Base-by-base conservation (phyloP, 2,113 vertebrate genomes). In the Larimichthys crocea region DNA sequence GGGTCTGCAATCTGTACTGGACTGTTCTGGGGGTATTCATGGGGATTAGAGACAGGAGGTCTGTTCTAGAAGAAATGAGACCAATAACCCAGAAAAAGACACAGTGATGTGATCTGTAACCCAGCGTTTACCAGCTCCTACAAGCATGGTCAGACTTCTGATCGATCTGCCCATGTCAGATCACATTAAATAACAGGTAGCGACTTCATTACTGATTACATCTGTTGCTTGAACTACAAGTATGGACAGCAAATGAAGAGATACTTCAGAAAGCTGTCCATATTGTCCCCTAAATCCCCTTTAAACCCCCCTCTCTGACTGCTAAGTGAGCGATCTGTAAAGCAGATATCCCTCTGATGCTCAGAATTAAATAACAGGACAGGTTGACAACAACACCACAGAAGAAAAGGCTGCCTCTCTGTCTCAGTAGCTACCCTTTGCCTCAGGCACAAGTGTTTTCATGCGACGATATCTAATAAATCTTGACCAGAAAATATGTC, bases 1-100 rank as follows among this genome's bases (percentile, higher is more conserved):
- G 67, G 31, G 5, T 35, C 31, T 46, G 35, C 35, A 40, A 40
- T 40, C 35, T 40, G 35, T 40, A 40, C 26, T 64, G 80, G 63
- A 67, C 64, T 74, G 71, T 60, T 84, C 17, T 84, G 80, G 77
- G 73, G 86, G 72, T 76, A 50, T 84, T 80, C 61, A 42, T 24
- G 29, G 46, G 87, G 90, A 90, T 92, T 91, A 92, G 5, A 78
- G 46, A 70, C 31, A 82, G 59, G 60, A 84, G 42, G 59, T 59
- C 73, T 59, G 73, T 19, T 70, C 15, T 3, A 60, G 14, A 76
- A 61, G n/a, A 56, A 83, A 80, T 44, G 20, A 82, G 55, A 79
- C 61, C 55, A 81, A 80, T 61, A 82, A 49, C 60, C 42, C 59
- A 73, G n/a, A 29, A 64, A 63, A 86, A 84, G 5, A 78, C 48